Evolutionary conservation across 1,140 invertebrate species (phyloP).

Genomic region (Drosophila rufa): DNA sequence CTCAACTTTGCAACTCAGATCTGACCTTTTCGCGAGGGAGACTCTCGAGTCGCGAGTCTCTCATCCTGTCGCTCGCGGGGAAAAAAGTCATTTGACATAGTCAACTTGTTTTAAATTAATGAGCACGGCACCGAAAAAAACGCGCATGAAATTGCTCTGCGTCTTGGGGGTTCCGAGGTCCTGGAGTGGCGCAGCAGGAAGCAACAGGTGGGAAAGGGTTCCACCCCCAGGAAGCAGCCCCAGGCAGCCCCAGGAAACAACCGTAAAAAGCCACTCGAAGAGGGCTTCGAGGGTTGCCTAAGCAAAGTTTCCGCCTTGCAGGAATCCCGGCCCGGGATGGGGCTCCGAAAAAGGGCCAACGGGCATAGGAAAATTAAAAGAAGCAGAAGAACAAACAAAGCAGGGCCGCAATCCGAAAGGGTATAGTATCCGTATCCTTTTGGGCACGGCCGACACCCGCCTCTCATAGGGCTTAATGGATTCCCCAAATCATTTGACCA

Average conservation of each 20-base stretch:
- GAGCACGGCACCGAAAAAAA: constrained; percentile 32
- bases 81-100: constrained; percentile 46
- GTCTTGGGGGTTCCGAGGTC: constrained; percentile 12
- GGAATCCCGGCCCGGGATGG: neutral
- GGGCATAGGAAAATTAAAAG: constrained; percentile 38
- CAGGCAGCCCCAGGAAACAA: constrained; percentile 19
- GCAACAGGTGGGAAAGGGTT: constrained; percentile 41
- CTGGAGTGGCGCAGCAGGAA: neutral
- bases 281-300: constrained; percentile 9
- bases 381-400: constrained; percentile 37
- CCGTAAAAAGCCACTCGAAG: constrained; percentile 23
- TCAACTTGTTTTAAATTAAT: constrained; percentile 52
- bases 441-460: constrained; percentile 4
- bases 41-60: constrained; percentile 9
- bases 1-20: constrained; percentile 33
- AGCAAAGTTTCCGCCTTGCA: constrained; percentile 15
- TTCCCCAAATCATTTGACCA: constrained; percentile 35
- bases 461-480: constrained; percentile 31
- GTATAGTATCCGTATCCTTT: constrained; percentile 31
- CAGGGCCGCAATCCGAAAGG: constrained; percentile 11
- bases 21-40: constrained; percentile 33
- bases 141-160: constrained; percentile 39
- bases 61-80: constrained; percentile 19
- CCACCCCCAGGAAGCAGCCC: neutral
- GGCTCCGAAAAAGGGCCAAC: constrained; percentile 3